phyloP scores from a whole-genome alignment of 2,888 invertebrate species.

The Synanthedon tipuliformis region DNA sequence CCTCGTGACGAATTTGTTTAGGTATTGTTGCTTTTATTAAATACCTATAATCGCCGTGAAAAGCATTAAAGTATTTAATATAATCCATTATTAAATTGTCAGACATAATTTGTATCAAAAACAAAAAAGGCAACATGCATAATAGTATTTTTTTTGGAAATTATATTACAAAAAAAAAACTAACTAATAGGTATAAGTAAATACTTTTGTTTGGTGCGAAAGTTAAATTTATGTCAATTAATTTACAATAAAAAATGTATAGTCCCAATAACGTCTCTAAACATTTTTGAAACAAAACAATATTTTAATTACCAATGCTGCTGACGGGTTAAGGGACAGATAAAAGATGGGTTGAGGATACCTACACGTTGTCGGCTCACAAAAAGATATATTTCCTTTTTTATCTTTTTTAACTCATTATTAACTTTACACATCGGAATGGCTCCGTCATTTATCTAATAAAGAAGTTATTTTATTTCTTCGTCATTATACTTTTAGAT shows the following conservation, averaged over 20 bases:
- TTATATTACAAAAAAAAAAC: no score
- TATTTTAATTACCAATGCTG: constrained; percentile 8
- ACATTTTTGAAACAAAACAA: constrained; percentile 6
- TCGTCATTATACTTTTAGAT: no score
- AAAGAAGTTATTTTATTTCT: background rate
- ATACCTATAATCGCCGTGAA: no score
- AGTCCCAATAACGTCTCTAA: constrained; percentile 8
- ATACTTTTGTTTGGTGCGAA: no score
- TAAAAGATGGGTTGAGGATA: constrained; percentile 25
- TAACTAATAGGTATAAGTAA: no score
- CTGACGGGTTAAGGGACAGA: constrained; percentile 23
- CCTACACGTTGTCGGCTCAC: constrained; percentile 1
- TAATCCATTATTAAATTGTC: no score
- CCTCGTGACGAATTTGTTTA: background rate
- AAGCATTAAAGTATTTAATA: no score
- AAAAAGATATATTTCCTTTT: constrained; percentile 1
- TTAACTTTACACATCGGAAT: background rate
- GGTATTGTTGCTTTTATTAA: background rate
- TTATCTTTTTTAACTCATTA: background rate
- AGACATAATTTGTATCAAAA: no score
- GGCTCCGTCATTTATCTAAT: background rate
- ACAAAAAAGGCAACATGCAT: no score
- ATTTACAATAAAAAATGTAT: background rate
- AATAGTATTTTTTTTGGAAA: no score
- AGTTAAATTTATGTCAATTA: background rate